Evolutionary conservation across 1,140 invertebrate species (phyloP), one percentile per base, ranked within the genome.

Genomic region (Zaprionus vittiger): DNA sequence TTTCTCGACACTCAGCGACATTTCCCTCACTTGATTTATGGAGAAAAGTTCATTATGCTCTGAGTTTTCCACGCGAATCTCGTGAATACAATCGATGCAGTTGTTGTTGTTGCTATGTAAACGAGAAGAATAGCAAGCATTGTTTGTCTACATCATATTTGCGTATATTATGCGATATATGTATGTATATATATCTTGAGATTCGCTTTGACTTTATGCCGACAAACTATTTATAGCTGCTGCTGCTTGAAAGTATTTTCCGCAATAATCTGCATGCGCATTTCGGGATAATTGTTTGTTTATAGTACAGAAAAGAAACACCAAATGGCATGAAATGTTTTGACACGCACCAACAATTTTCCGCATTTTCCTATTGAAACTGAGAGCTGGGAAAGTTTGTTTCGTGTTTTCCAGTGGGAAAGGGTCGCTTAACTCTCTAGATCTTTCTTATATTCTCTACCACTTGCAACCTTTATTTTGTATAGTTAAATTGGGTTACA

Each of bases 321-420:
- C 69, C 70, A 68, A 77, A 77, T 73, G 63, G 37, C 71, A 57
- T 71, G 63, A 73, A 77, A 72, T 77, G 63, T 77, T 77, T 73
- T 77, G 74, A 73, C 70, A 77, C 73, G 57, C 57, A 57, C 56
- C 55, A 67, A 57, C 49, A 73, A 77, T 73, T 28, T 77, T 61
- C 44, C 71, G 49, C 41, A 68, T 68, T 11, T 28, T 67, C 57
- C 69, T 62, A 77, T 73, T 67, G 70, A 63, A 77, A 34, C 31
- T 34, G 31, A 28, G 26, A 28, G 26, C 69, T 67, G 47, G 24
- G 22, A 12, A 14, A 47, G 41, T 20, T 44, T n/a, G 9, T 49
- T 49, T 38, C 54, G 28, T 24, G 22, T 66, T 17, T 55, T 34
- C 24, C n/a, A 37, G 44, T 7, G n/a, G 26, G 2, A 28, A 57